Base-by-base conservation (phyloP, 2,888 invertebrate species). In the Chouioia cunea region DNA sequence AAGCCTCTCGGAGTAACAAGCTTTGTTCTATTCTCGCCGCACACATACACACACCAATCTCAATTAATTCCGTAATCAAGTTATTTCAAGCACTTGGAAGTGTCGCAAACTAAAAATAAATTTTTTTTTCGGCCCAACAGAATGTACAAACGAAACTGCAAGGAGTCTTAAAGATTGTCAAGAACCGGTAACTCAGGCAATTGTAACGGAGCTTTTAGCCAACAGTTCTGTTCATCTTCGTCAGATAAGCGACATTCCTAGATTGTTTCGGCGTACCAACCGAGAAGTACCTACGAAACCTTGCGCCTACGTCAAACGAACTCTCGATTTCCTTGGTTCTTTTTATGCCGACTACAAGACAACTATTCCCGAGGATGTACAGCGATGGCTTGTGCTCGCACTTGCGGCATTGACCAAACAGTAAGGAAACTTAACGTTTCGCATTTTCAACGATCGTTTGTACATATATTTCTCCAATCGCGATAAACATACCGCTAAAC, bases 201-300 rank as follows among this genome's bases (percentile, higher is more conserved):
- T 88, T 8, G 82, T 86, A 2, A 79, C 83, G 15, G 86, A 87
- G 78, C 79, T 88, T 4, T 79, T 85, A 59, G 76, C 78, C 12
- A 86, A 87, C 70, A 87, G 91, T 79, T 87, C 89, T 62, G 84
- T 87, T 23, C 90, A 91, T 77, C 87, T 95, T 77, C 91, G 92
- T 74, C 93, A 93, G 88, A 96, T 98, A 4, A 93, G 92, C 77
- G 97, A 98, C 83, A 95, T 99, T 85, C 99, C 99, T 2, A 89
- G 97, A 74, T 87, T 97, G 67, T 98, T 96, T 84, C 89, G 97
- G 65, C 92, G 96, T 84, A 97, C 97, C 0, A 97, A 97, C 83
- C 90, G 96, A 74, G 96, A 93, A 77, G 88, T 93, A 27, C 97
- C 97, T 0, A 91, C 90, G 0, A 93, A 93, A 78, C 90, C 93